These are phyloP conservation scores for Cynopterus sphinx DNA, from an alignment of 2,797 vertebrate species.

Conservation along the genomic window DNA sequence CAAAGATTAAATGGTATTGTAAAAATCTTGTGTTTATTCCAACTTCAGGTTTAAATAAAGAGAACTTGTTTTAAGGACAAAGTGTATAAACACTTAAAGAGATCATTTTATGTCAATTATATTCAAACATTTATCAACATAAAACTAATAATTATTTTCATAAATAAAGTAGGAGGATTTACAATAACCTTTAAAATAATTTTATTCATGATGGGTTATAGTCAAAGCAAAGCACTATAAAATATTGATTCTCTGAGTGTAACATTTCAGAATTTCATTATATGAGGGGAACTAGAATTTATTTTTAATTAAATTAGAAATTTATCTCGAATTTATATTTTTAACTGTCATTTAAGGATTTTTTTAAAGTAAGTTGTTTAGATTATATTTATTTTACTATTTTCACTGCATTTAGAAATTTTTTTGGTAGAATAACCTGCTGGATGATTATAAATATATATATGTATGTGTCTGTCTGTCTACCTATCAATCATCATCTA, in stretches of 20 bases:
- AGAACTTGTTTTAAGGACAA: background rate
- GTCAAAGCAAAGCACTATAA: background rate
- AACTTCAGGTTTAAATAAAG: constrained; percentile 30
- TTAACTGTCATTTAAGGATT: background rate
- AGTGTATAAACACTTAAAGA: background rate
- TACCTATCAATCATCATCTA: no score
- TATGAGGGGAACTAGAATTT: background rate
- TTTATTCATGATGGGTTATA: background rate
- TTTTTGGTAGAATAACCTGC: background rate
- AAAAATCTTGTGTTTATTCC: background rate
- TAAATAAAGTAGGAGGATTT: background rate
- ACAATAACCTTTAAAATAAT: background rate
- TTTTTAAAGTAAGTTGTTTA: background rate
- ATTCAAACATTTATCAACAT: background rate
- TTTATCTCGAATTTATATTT: background rate
- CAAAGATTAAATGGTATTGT: background rate
- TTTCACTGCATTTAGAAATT: background rate
- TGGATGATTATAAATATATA: background rate
- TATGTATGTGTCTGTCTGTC: no score
- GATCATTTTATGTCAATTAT: constrained; percentile 20
- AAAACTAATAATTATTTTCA: background rate
- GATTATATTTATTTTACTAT: background rate
- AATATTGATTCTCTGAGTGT: background rate
- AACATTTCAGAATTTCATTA: constrained; percentile 8
- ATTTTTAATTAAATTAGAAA: constrained; percentile 43